These are phyloP conservation scores for Dasypogon diadema DNA, from an alignment of 2,888 invertebrate genomes.

Conservation along the genomic window DNA sequence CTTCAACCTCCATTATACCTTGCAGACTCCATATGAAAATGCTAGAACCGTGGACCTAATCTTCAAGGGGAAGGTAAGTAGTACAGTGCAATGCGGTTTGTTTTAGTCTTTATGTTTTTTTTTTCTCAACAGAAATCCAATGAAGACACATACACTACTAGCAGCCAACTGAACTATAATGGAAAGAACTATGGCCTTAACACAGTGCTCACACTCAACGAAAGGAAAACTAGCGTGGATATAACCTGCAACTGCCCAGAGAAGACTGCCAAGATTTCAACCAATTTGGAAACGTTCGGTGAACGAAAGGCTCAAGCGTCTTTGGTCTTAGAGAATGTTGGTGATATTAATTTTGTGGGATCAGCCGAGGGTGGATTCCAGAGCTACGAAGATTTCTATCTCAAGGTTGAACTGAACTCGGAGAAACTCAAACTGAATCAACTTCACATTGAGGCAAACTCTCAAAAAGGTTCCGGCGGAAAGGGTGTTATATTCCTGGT, in stretches of 20 bases:
- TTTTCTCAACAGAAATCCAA: slow-evolving; percentile 64
- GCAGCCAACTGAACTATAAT: slow-evolving; percentile 70
- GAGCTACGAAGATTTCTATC: slow-evolving; percentile 75
- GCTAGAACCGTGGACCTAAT: slow-evolving; percentile 70
- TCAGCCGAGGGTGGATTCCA: slow-evolving; percentile 72
- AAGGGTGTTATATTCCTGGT: slow-evolving; percentile 76
- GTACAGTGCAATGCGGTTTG: background rate
- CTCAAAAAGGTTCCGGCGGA: slow-evolving; percentile 72
- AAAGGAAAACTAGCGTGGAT: slow-evolving; percentile 72
- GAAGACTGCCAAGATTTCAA: slow-evolving; percentile 62
- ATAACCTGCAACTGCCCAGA: slow-evolving; percentile 72
- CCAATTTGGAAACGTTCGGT: slow-evolving; percentile 67
- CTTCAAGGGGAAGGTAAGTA: slow-evolving; percentile 63
- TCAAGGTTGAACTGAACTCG: slow-evolving; percentile 75
- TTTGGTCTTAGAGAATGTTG: slow-evolving; percentile 71
- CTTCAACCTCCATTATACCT: slow-evolving; percentile 67
- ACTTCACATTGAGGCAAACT: slow-evolving; percentile 74
- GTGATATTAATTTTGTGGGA: slow-evolving; percentile 71
- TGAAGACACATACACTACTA: slow-evolving; percentile 67
- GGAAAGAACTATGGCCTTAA: slow-evolving; percentile 73
- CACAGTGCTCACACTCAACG: slow-evolving; percentile 71
- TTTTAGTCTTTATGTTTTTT: slow-evolving; percentile 41
- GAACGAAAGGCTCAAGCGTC: slow-evolving; percentile 74
- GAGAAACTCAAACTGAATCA: slow-evolving; percentile 76
- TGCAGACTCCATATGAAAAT: slow-evolving; percentile 70